Percentiles rank a stretch among this genome's conserved stretches.
Evolutionary conservation across 2,113 vertebrate species (phyloP).

Genomic region (Rhinogobius similis): DNA sequence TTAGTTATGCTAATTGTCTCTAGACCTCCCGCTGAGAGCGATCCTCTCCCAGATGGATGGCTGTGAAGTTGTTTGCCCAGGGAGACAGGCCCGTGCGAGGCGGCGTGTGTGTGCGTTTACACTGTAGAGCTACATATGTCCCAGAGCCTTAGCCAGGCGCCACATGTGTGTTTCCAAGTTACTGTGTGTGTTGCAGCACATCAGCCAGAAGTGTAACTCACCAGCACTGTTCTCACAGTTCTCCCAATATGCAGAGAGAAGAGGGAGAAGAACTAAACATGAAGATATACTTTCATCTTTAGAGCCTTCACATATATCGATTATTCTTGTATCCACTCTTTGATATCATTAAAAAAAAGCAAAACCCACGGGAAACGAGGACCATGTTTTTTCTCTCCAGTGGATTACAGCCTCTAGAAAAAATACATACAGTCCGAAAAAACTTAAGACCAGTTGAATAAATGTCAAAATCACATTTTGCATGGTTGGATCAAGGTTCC

Average conservation of each 20-base stretch:
- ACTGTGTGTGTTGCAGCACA: constrained; percentile 50
- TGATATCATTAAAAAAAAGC: constrained; percentile 53
- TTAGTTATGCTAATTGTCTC: constrained; percentile 76
- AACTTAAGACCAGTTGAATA: no score
- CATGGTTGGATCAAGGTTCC: no score
- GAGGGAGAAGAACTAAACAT: constrained; percentile 30
- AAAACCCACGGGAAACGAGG: constrained; percentile 36
- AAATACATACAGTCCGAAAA: no score
- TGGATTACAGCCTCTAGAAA: constrained; percentile 26
- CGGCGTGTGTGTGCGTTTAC: constrained; percentile 54
- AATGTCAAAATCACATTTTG: no score
- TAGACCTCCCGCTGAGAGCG: constrained; percentile 59
- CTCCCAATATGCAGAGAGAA: constrained; percentile 36
- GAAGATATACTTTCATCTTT: constrained; percentile 41
- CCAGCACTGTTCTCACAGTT: constrained; percentile 43
- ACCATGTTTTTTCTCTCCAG: constrained; percentile 8
- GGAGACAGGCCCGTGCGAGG: constrained; percentile 47
- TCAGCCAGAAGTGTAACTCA: constrained; percentile 36
- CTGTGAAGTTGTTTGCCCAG: constrained; percentile 75
- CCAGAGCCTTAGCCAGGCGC: constrained; percentile 48
- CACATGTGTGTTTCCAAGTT: constrained; percentile 38
- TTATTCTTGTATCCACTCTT: constrained; percentile 47
- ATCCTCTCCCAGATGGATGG: constrained; percentile 60
- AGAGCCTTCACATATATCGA: constrained; percentile 40
- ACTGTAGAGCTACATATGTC: constrained; percentile 43